Base-by-base conservation (phyloP, 2,888 invertebrate genomes). In the Thumatha senex region DNA sequence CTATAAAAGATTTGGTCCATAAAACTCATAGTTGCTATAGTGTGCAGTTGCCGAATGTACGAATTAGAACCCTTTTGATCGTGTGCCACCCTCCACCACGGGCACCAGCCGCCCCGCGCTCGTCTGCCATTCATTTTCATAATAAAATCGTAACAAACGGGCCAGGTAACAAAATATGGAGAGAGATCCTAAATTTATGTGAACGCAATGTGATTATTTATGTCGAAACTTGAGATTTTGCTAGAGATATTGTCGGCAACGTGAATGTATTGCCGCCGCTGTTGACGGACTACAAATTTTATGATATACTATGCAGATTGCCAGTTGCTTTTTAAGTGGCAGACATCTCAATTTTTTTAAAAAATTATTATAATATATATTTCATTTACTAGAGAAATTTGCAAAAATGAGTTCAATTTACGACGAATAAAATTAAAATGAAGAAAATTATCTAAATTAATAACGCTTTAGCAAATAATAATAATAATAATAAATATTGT, bases 111-210 rank as follows among this genome's bases (percentile, higher is more conserved):
- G 49, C 62, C 59, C 66, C 61, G 70, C 71, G 66, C 70, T 72
- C 79, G 76, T 72, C 82, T 85, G 86, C 89, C 90, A 89, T 90
- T 90, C 90, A 91, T 91, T 90, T 89, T 91, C 90, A 90, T 91
- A 90, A 90, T 90, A 90, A 90, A 90, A 90, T 90, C 87, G 90
- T 85, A 89, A 89, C 89, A 89, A 89, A 89, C 87, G 86, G 84
- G 76, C 71, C 87, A 91, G 90, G 90, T 90, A 91, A 86, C 88
- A 81, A 89, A 89, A 89, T 89, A 89, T 89, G 89, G 89, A 90
- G 87, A 84, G 80, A 83, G 87, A 86, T 81, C 78, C 78, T 66
- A 74, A 80, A 90, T 90, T 89, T 89, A 89, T 86, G 82, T 67
- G 79, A 82, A 82, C 84, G 80, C 82, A 77, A 83, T 78, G 72